Evolutionary conservation across 2,888 invertebrate species (phyloP), one percentile per base, ranked within the genome.

Genomic region (Orthosia gothica): DNA sequence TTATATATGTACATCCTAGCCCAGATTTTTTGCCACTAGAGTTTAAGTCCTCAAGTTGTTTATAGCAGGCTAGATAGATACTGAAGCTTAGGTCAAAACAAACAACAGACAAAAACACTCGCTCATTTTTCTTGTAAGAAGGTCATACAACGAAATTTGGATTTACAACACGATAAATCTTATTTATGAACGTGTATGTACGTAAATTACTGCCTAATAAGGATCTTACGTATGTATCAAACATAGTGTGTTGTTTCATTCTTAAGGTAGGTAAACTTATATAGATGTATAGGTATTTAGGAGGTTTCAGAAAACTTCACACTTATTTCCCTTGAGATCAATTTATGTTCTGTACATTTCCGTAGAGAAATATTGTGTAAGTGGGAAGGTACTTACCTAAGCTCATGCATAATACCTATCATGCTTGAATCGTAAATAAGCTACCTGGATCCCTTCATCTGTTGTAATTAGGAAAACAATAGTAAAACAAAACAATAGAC

Each of bases 131-230:
- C 47, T 55, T 12, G 0, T 5, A 23, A n/a, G 76, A 12, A 13
- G 13, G 2, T 45, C 11, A 1, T 61, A 59, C 5, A 1, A 54
- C 13, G 40, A 65, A 80, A 77, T 74, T 23, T 61, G n/a, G 18
- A 80, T 66, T 74, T 80, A 77, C 52, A 74, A 80, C 45, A 74
- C 47, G 32, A 57, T 77, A 47, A 77, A 79, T 61, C 26, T 65
- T 74, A 57, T 77, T 74, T 77, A 77, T 62, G 65, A 47, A 66
- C 55, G 9, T 13, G 32, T n/a, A 61, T 13, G 55, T 61, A 72
- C 65, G 55, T 79, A 79, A 64, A 79, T 79, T 13, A 73, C 59
- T 63, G 50, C 23, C 32, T 32, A 7, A 5, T 32, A 32, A 40
- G 40, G 59, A 3, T 20, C n/a, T 49, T 26, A 74, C 58, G 76